Evolutionary conservation across 2,888 invertebrate genomes (phyloP).

Genomic region (Diaprepes abbreviatus): DNA sequence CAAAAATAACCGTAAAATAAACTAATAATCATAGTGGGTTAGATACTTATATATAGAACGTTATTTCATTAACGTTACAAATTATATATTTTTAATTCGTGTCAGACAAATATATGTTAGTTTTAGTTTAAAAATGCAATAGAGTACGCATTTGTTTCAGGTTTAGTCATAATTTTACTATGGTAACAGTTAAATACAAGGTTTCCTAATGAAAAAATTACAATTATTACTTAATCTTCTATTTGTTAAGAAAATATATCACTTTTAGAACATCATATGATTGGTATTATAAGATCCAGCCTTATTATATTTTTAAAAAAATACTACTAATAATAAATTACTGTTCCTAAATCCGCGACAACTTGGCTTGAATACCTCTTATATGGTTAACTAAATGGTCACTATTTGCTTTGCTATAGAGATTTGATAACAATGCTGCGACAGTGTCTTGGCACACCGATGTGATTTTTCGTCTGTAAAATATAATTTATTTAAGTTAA

Average conservation of each 20-base stretch:
- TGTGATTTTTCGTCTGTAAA: slow-evolving; percentile 76
- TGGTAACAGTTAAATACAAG: background rate
- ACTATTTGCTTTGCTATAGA: slow-evolving; percentile 82
- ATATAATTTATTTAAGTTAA: slow-evolving; percentile 50
- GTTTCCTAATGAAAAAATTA: background rate
- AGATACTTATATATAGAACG: too few relatives aligned
- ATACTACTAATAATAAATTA: background rate
- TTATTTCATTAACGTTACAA: too few relatives aligned
- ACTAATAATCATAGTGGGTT: too few relatives aligned
- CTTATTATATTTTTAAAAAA: background rate
- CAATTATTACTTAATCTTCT: background rate
- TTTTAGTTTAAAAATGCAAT: too few relatives aligned
- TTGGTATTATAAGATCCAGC: background rate
- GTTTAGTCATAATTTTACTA: background rate
- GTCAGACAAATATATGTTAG: too few relatives aligned
- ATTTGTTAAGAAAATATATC: slow-evolving; percentile 5
- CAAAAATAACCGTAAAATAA: too few relatives aligned
- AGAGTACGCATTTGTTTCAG: background rate
- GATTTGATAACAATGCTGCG: slow-evolving; percentile 79
- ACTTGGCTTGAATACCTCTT: slow-evolving; percentile 72
- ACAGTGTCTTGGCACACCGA: slow-evolving; percentile 82
- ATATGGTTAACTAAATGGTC: slow-evolving; percentile 73
- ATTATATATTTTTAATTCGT: too few relatives aligned
- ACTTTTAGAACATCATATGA: background rate
- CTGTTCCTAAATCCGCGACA: slow-evolving; percentile 76